A percentile compares a stretch with the other conserved stretches of the same genome.
These are phyloP conservation scores for Hymenopus coronatus DNA, from an alignment of 2,888 invertebrate genomes.

Conservation along the genomic window DNA sequence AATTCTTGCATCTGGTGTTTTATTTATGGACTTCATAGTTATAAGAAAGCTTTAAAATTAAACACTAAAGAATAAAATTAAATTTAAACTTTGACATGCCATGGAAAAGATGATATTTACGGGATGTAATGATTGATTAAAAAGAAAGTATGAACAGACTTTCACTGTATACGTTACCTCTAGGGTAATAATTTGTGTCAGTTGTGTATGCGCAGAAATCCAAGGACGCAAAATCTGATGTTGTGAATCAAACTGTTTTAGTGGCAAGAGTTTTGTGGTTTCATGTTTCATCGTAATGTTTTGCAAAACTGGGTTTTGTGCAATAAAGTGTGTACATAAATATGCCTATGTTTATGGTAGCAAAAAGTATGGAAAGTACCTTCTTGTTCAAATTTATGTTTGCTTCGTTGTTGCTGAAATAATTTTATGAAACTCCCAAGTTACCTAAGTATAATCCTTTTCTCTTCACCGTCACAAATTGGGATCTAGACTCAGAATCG, in stretches of 20 bases:
- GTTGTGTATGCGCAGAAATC: background rate
- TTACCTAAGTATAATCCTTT: background rate
- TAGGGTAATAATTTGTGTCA: constrained; percentile 20
- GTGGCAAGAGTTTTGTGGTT: constrained; percentile 24
- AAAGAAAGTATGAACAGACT: constrained; percentile 10
- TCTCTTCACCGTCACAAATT: background rate
- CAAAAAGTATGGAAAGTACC: background rate
- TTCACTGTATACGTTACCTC: constrained; percentile 13
- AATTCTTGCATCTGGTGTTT: constrained; percentile 13
- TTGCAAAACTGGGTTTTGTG: constrained; percentile 31
- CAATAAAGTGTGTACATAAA: constrained; percentile 33
- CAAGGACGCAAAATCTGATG: constrained; percentile 18
- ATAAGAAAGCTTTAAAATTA: constrained; percentile 18
- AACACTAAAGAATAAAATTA: background rate
- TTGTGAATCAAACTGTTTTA: constrained; percentile 19
- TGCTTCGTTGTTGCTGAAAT: background rate
- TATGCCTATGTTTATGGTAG: background rate
- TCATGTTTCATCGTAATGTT: constrained; percentile 23
- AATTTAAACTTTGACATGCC: constrained; percentile 1
- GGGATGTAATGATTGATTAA: constrained; percentile 5
- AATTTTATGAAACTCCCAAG: background rate
- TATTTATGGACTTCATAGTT: constrained; percentile 20
- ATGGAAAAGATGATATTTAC: background rate
- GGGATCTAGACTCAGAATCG: too few species aligned
- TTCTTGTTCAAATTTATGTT: background rate